Base-by-base conservation (phyloP, 1,140 invertebrate genomes). In the Subanguina moxae region DNA sequence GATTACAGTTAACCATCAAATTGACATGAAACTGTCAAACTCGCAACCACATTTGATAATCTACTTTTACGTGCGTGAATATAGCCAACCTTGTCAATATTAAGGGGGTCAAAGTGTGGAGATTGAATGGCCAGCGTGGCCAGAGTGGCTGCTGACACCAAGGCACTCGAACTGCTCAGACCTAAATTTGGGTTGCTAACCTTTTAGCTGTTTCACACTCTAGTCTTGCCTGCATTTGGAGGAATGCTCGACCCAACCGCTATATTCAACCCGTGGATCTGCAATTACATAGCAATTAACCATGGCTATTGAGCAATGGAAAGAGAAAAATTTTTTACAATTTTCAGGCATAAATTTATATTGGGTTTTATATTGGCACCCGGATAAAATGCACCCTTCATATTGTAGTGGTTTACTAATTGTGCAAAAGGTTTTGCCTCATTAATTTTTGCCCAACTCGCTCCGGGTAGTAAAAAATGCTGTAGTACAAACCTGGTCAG, bases 101-200 rank as follows among this genome's bases (percentile, higher is more conserved):
- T 82, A 72, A 11, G 19, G 17, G 23, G 71, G 57, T 61, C 28
- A 19, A 61, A 61, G 15, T 32, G n/a, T 21, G 56, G 57, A 43
- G 64, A 74, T 84, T 91, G 88, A n/a, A 88, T 87, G 74, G 89
- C 84, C n/a, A 89, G 84, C 43, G 89, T 89, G n/a, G 90, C 87
- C 21, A 98, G 83, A 32, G 91, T 89, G 11, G 93, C 89, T 52
- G 92, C 90, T 80, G 93, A 94, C 1, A 98, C 95, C 43, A 99
- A 84, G 21, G 95, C 94, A 84, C 93, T 96, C 1, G 94, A 97
- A 82, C 93, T 96, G 0, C 94, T 97, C 8, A 99, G 86, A 38
- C 32, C 32, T 38, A 46, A 63, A 46, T 3, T 21, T 38, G 32
- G 32, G 11, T 38, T n/a, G n/a, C n/a, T n/a, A n/a, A n/a, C n/a